Evolutionary conservation across 2,888 invertebrate genomes (phyloP).

Genomic region (Parelbella ahira): DNA sequence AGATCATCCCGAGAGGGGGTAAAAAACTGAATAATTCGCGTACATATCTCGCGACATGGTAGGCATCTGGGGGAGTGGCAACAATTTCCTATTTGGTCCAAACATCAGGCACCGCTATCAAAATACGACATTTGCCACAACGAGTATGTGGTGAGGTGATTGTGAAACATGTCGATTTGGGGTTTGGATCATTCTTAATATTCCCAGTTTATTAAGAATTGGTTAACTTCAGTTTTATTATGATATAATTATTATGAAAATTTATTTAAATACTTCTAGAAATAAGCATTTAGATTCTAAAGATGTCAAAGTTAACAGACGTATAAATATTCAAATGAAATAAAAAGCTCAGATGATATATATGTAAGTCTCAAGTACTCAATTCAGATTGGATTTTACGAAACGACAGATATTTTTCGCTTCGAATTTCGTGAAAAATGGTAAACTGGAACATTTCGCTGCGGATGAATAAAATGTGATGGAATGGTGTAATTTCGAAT

Average conservation of each 20-base stretch:
- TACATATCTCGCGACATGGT: slow-evolving; percentile 60
- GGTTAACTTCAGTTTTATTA: no score
- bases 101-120: slow-evolving; percentile 50
- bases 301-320: no score
- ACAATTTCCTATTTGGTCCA: slow-evolving; percentile 65
- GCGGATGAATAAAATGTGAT: slow-evolving; percentile 34
- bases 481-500: slow-evolving; percentile 34
- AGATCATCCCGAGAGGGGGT: slow-evolving; percentile 55
- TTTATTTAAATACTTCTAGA: no score
- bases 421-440: slow-evolving; percentile 40
- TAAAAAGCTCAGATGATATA: no score
- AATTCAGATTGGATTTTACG: no score
- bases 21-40: slow-evolving; percentile 69
- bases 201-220: no score
- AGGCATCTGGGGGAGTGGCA: slow-evolving; percentile 60
- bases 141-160: slow-evolving; percentile 44
- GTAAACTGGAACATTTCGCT: no score
- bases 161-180: slow-evolving; percentile 33
- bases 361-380: no score
- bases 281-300: no score
- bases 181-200: no score
- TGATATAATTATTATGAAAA: no score
- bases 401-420: slow-evolving; percentile 44
- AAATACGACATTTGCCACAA: slow-evolving; percentile 53
- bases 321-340: no score